Conservation (phyloP, 2,797 vertebrate genomes). For the Peromyscus aztecus region DNA sequence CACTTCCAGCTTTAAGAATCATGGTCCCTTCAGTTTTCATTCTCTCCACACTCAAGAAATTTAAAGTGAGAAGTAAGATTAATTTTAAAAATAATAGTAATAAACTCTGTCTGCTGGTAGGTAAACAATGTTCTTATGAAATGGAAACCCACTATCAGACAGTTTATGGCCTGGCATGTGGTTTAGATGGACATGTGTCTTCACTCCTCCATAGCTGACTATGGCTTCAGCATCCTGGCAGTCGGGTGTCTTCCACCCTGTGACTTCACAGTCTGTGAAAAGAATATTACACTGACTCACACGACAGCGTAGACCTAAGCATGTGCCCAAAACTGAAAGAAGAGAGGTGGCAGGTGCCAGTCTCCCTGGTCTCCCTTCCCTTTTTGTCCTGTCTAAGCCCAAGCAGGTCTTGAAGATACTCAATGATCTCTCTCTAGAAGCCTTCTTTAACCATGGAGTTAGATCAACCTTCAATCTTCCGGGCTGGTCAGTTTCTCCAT, state of each 20-base stretch:
- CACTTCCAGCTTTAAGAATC: slow-evolving; percentile 16
- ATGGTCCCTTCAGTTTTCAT: not conserved
- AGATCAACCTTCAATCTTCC: not conserved
- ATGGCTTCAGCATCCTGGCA: not conserved
- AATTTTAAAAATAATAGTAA: not conserved
- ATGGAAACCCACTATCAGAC: not conserved
- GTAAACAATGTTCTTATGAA: not conserved
- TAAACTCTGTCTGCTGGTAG: not conserved
- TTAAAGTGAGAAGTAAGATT: not conserved
- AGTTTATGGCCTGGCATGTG: not conserved
- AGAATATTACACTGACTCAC: not conserved
- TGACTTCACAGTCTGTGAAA: not conserved
- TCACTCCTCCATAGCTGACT: not conserved
- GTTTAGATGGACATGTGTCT: not conserved
- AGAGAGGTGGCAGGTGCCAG: not conserved
- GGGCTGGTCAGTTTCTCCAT: not conserved
- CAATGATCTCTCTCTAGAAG: not conserved
- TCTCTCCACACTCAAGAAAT: not conserved
- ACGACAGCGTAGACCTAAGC: not conserved
- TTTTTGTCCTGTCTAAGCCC: not conserved
- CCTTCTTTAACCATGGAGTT: not conserved
- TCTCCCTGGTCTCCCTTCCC: not conserved
- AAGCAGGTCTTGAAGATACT: not conserved
- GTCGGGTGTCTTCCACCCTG: not conserved
- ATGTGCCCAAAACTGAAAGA: not conserved